These are phyloP conservation scores for Rhyacophila evoluta DNA, from an alignment of 2,888 invertebrate genomes.

Conservation along the genomic window DNA sequence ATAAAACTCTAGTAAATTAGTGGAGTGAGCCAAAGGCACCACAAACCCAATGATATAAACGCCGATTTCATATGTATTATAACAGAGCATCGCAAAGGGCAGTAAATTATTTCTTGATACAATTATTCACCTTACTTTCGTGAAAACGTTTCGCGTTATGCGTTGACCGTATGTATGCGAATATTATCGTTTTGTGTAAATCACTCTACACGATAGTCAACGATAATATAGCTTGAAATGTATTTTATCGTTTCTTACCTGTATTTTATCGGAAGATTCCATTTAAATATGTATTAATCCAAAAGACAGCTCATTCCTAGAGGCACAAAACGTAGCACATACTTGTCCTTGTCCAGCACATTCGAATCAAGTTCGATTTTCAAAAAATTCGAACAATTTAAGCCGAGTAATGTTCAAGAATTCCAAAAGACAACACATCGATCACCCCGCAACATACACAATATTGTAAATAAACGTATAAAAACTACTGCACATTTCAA, in stretches of 20 bases:
- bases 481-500: constrained; percentile 5
- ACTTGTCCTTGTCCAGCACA: constrained; percentile 40
- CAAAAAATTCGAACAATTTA: neutral
- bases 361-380: neutral
- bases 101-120: too few relatives aligned
- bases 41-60: too few relatives aligned
- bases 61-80: too few relatives aligned
- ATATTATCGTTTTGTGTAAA: neutral
- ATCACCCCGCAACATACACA: constrained; percentile 9
- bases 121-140: too few relatives aligned
- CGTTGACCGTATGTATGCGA: neutral
- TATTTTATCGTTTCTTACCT: constrained; percentile 26
- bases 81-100: too few relatives aligned
- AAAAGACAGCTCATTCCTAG: constrained; percentile 36
- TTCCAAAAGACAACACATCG: constrained; percentile 11
- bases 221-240: neutral
- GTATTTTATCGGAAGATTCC: constrained; percentile 39
- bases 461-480: neutral
- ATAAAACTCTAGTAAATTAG: too few relatives aligned
- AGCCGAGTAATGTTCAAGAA: constrained; percentile 17
- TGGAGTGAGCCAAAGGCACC: too few relatives aligned
- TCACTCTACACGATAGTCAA: neutral
- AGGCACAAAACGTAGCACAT: constrained; percentile 32
- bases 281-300: constrained; percentile 34
- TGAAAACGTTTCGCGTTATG: neutral